A percentile compares a stretch with the other conserved stretches of the same genome.
phyloP scores from a whole-genome alignment of 1,140 invertebrate species.

The Lamellibrachia luymesi region DNA sequence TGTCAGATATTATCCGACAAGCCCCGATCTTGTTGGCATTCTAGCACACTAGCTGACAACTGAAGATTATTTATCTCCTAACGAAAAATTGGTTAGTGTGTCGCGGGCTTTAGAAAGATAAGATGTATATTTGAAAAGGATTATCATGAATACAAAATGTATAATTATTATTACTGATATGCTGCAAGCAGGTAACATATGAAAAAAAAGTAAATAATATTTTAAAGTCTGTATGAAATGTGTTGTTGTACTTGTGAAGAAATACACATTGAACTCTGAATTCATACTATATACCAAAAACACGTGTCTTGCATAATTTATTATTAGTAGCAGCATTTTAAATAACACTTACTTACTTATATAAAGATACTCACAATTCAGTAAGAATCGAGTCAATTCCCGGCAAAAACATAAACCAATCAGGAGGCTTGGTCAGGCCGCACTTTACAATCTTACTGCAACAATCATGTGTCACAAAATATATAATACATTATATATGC shows the following conservation, averaged over 20 bases:
- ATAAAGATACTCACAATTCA: constrained; percentile 37
- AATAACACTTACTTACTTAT: not conserved
- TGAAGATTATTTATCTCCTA: too few species aligned
- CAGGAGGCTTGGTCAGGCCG: constrained; percentile 34
- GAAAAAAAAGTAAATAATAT: not conserved
- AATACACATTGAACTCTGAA: not conserved
- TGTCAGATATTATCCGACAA: too few species aligned
- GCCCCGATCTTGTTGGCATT: too few species aligned
- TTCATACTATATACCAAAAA: not conserved
- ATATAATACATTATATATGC: too few species aligned
- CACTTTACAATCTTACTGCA: constrained; percentile 37
- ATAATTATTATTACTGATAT: not conserved
- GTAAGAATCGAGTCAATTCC: constrained; percentile 28
- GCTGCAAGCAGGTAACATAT: too few species aligned
- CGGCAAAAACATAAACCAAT: constrained; percentile 33
- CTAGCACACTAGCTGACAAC: too few species aligned
- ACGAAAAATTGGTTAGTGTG: too few species aligned
- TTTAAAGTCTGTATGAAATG: not conserved
- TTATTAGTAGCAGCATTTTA: not conserved
- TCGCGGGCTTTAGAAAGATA: too few species aligned
- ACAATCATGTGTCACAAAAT: not conserved
- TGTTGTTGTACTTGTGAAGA: not conserved
- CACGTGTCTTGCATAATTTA: not conserved
- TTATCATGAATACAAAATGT: not conserved
- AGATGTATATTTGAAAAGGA: too few species aligned